Evolutionary conservation across 1,140 invertebrate species (phyloP), one percentile per base, ranked within the genome.

Genomic region (Pissodes strobi): DNA sequence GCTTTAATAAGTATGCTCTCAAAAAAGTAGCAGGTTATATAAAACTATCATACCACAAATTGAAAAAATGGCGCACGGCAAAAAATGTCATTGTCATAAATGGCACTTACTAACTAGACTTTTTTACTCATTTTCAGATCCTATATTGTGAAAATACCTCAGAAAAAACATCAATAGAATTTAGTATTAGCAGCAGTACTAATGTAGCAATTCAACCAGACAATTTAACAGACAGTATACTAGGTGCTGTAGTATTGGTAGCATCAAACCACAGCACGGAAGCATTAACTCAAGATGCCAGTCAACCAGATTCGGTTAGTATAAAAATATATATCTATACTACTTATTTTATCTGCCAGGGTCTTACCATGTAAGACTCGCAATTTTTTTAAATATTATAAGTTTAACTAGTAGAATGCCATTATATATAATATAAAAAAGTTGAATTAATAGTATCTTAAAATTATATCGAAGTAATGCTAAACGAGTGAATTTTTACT

Each of bases 231-330:
- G 27, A 61, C 17, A 45, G 23, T 25, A 52, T 25, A 19, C 3
- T 13, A 5, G 22, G 10, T 15, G n/a, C n/a, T n/a, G n/a, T n/a
- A n/a, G n/a, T n/a, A n/a, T 13, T 46, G 2, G 19, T 17, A 8
- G 23, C 21, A 9, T 13, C 39, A 2, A 86, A 86, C 73, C 83
- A 85, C 48, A 85, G 83, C 4, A 79, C 83, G 69, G 85, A 86
- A 69, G 79, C 82, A n/a, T 76, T 86, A 23, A 80, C 81, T 10
- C 84, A 84, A 66, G 84, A 86, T 60, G 82, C 84, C 27, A 86
- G 83, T 66, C 82, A 86, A 70, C 84, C 85, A 67, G 83, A 85
- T 70, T 80, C 85, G 45, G 84, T 86, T 76, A 84, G 83, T 79
- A 23, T 62, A 39, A 37, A 23, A 37, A 57, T 41, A 21, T 21